Conservation (phyloP, 2,797 vertebrate genomes). For the Anomalospiza imberbis region DNA sequence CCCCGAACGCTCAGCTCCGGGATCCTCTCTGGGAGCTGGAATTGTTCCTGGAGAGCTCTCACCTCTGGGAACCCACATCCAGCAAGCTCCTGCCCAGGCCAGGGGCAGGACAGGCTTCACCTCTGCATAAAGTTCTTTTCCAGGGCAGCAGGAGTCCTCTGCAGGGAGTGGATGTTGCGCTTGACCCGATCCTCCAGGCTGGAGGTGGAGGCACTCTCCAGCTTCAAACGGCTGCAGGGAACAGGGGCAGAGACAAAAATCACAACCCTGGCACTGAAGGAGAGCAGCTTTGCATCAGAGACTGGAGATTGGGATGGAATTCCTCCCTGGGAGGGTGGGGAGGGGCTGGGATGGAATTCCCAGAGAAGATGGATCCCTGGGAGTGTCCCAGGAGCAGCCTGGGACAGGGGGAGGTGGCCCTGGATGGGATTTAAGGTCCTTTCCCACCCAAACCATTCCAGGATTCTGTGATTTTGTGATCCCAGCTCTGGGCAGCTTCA, state of each 20-base stretch:
- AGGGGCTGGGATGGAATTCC: not conserved
- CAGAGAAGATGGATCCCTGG: not conserved
- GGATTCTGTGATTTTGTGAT: too few species aligned
- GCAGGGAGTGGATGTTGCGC: constrained; percentile 93
- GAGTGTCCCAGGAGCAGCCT: too few species aligned
- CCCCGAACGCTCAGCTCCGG: not conserved
- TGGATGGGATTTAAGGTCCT: not conserved
- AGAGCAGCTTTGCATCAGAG: accelerated
- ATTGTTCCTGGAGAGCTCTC: not conserved
- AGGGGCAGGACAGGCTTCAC: constrained; percentile 58
- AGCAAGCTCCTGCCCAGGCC: not conserved
- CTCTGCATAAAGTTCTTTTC: constrained; percentile 92
- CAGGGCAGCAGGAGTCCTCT: constrained; percentile 87
- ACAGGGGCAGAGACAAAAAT: not conserved
- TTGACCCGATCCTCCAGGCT: constrained; percentile 92
- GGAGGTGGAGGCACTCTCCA: constrained; percentile 88
- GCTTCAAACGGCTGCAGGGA: constrained; percentile 85
- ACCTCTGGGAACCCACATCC: not conserved
- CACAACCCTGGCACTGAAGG: not conserved
- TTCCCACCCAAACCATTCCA: not conserved
- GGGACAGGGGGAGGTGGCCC: accelerated
- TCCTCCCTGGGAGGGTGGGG: not conserved
- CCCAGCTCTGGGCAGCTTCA: too few species aligned
- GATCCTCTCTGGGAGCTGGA: not conserved
- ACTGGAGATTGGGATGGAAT: accelerated